These are phyloP conservation scores for Drosophila chauvacae DNA, from an alignment of 1,140 invertebrate species.

Conservation along the genomic window DNA sequence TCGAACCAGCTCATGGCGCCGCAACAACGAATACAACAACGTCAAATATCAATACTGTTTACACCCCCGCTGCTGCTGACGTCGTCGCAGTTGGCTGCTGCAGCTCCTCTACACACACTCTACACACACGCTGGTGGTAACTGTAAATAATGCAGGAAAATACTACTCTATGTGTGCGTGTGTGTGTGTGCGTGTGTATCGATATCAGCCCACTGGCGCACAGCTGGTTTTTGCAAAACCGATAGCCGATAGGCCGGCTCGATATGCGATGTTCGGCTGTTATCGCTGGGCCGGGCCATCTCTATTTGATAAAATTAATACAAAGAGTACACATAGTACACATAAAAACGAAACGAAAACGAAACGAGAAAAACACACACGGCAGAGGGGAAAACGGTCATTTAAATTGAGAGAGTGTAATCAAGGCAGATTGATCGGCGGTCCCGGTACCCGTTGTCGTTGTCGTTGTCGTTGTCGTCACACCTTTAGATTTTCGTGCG, in stretches of 20 bases:
- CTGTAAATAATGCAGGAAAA: slow-evolving; percentile 14
- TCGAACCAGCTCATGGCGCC: slow-evolving; percentile 73
- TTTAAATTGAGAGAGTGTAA: slow-evolving; percentile 71
- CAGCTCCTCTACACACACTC: no score
- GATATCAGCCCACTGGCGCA: neutral
- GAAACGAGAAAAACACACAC: slow-evolving; percentile 60
- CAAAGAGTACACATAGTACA: slow-evolving; percentile 21
- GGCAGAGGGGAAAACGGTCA: slow-evolving; percentile 56
- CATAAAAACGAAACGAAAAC: slow-evolving; percentile 23
- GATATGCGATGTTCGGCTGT: neutral
- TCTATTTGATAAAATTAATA: slow-evolving; percentile 21
- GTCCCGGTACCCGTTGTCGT: slow-evolving; percentile 30
- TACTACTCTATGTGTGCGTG: neutral
- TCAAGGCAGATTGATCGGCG: slow-evolving; percentile 59
- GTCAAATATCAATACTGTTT: slow-evolving; percentile 32
- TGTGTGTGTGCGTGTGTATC: neutral
- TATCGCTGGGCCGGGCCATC: slow-evolving; percentile 8
- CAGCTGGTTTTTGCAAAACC: slow-evolving; percentile 1
- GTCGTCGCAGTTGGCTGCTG: slow-evolving; percentile 21
- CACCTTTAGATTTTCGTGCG: slow-evolving; percentile 41
- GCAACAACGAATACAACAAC: slow-evolving; percentile 2
- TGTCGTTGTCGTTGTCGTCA: slow-evolving; percentile 29
- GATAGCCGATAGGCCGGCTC: neutral
- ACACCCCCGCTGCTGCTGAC: slow-evolving; percentile 16
- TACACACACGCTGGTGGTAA: neutral